Evolutionary conservation across 2,888 invertebrate species (phyloP), one percentile per base, ranked within the genome.

Genomic region (Chloroclysta siterata): DNA sequence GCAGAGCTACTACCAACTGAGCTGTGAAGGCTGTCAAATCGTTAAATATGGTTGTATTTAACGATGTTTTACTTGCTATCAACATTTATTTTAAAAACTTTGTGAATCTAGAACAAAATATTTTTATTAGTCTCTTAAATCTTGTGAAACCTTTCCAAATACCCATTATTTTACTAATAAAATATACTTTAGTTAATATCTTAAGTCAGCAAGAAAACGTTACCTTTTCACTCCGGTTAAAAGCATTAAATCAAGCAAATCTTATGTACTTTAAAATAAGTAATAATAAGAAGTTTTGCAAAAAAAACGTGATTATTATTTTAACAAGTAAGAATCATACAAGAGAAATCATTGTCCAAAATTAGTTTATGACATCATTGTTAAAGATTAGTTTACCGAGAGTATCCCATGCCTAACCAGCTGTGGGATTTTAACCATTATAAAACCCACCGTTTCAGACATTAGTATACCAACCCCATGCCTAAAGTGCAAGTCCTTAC

Each of bases 401-500:
- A 22, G 15, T 15, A 44, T 8, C 15, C 15, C 15, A 44, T n/a
- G 41, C n/a, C 15, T 15, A 15, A 33, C 33, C 15, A 15, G 6
- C 15, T 14, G n/a, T n/a, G 8, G 15, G 5, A 33, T 8, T 33
- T 15, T 17, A 5, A 46, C 17, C 17, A 11, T 46, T 8, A 46
- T 14, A 46, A 46, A 46, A 2, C n/a, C 4, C 44, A 14, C 7
- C 17, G 17, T 17, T 46, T 17, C 8, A 17, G 15, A 17, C 10
- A 17, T 46, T 17, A 46, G 46, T 44, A 8, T 46, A 7, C 14
- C 14, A 46, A 3, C 2, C 46, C 29, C 54, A 63, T 54, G 54
- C 54, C 53, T 53, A 63, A 5, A 60, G 29, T 44, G 44, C 17
- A 52, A 47, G 28, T 51, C 22, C 95, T 95, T 95, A 95, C 95